Percentiles rank a stretch among this genome's conserved stretches.
Conservation (phyloP, 2,888 invertebrate species). For the Sicus ferrugineus region DNA sequence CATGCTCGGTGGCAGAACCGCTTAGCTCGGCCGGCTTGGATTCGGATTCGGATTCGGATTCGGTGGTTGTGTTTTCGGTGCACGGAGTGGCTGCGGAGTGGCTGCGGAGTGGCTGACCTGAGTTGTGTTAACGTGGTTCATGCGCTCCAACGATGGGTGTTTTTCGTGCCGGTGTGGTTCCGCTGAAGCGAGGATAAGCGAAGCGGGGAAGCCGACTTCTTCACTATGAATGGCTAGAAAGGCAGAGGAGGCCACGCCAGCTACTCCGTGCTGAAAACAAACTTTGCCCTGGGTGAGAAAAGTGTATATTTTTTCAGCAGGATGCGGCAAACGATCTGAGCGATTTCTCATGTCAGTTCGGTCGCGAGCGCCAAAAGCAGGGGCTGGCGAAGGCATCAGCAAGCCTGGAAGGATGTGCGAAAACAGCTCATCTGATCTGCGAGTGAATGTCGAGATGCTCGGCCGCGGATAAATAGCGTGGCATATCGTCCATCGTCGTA, state of each 20-base stretch:
- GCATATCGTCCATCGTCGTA: too few species aligned
- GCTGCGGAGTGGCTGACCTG: neutral
- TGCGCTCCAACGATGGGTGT: neutral
- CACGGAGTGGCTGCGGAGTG: too few species aligned
- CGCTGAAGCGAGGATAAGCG: slow-evolving; percentile 14
- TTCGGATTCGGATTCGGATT: neutral
- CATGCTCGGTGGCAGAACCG: neutral
- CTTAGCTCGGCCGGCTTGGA: slow-evolving; percentile 16
- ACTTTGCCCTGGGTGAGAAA: slow-evolving; percentile 31
- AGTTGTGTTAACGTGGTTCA: too few species aligned
- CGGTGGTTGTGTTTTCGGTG: neutral
- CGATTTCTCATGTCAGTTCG: slow-evolving; percentile 26
- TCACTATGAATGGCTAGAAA: neutral
- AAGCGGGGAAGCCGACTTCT: slow-evolving; percentile 5
- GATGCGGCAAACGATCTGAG: slow-evolving; percentile 24
- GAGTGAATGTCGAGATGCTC: slow-evolving; percentile 13
- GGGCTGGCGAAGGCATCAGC: slow-evolving; percentile 3
- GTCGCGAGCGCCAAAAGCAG: slow-evolving; percentile 8
- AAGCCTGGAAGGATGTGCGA: slow-evolving; percentile 13
- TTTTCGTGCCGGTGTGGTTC: neutral
- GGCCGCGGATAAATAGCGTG: slow-evolving; percentile 2
- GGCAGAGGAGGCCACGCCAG: neutral
- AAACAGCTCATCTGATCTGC: slow-evolving; percentile 15
- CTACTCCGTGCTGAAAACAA: slow-evolving; percentile 27
- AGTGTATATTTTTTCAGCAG: slow-evolving; percentile 25